Conservation (phyloP, 1,140 invertebrate genomes). For the Pseudomyrmex cubaensis region DNA sequence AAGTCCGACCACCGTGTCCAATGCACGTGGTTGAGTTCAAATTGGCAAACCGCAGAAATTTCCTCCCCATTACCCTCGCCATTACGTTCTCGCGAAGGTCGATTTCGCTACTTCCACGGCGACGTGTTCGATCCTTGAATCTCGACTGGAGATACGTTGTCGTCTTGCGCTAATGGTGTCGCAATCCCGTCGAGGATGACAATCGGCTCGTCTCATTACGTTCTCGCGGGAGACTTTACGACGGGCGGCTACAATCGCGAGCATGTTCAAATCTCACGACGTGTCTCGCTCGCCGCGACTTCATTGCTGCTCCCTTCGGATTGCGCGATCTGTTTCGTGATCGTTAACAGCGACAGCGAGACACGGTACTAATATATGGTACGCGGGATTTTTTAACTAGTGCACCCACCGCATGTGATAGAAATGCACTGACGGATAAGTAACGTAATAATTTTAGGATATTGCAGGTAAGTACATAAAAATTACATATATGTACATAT, state of each 20-base stretch:
- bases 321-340: background rate
- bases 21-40: background rate
- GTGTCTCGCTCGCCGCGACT: slow-evolving; percentile 15
- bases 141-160: background rate
- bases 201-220: slow-evolving; percentile 27
- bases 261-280: slow-evolving; percentile 26
- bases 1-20: background rate
- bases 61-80: background rate
- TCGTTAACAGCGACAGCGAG: background rate
- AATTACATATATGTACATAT: background rate
- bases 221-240: background rate
- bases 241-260: slow-evolving; percentile 11
- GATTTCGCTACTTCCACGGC: background rate
- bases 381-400: slow-evolving; percentile 18
- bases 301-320: background rate
- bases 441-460: background rate
- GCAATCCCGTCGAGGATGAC: slow-evolving; percentile 20
- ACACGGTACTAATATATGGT: slow-evolving; percentile 50
- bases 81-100: slow-evolving; percentile 11
- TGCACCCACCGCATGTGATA: slow-evolving; percentile 29
- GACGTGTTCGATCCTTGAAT: slow-evolving; percentile 27
- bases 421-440: slow-evolving; percentile 36
- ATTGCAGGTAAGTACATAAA: slow-evolving; percentile 32
- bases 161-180: slow-evolving; percentile 30
- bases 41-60: slow-evolving; percentile 35